Evolutionary conservation across 2,113 vertebrate species (phyloP), one percentile per base, ranked within the genome.

Genomic region (Gallinago media): DNA sequence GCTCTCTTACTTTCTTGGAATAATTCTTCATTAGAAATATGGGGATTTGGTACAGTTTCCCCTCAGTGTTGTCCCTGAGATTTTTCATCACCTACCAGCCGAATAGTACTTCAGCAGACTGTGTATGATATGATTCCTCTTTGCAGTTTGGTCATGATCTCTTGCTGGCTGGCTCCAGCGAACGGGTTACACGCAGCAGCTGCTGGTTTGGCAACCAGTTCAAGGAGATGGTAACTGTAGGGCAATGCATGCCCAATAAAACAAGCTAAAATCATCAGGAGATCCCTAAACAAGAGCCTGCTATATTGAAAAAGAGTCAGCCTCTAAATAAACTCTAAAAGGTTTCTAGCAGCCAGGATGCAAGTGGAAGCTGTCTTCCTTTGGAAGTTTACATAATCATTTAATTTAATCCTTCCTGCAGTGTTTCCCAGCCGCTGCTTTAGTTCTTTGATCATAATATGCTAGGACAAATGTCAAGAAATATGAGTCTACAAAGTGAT

Each of bases 401-500:
- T 94, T 96, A 89, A 50, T 97, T 92, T 94, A 91, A 96, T 91
- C 72, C 88, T 96, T 97, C 83, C 86, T 95, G 87, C 47, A 38
- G 77, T 97, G 96, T 80, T 96, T 96, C 75, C 92, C 55, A 94
- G 92, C 68, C 73, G 88, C 61, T 76, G 75, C 68, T 95, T 75
- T 68, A 95, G 32, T 29, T 73, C 78, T 97, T 94, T 97, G 95
- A 97, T 97, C 76, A 95, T 97, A 98, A 98, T 95, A 91, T 49
- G 73, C 61, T 58, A 91, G 94, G 96, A 98, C 96, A 98, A 98
- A 97, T 93, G 96, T 97, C 97, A 98, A 94, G 88, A 97, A 97
- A 98, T 88, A 96, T 93, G 92, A 95, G 89, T 38, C 92, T 91
- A 93, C 94, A 96, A 97, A 91, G 93, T 92, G 86, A 97, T 96